Base-by-base conservation (phyloP, 2,797 vertebrate species). In the Odontamblyopus lacepedii region DNA sequence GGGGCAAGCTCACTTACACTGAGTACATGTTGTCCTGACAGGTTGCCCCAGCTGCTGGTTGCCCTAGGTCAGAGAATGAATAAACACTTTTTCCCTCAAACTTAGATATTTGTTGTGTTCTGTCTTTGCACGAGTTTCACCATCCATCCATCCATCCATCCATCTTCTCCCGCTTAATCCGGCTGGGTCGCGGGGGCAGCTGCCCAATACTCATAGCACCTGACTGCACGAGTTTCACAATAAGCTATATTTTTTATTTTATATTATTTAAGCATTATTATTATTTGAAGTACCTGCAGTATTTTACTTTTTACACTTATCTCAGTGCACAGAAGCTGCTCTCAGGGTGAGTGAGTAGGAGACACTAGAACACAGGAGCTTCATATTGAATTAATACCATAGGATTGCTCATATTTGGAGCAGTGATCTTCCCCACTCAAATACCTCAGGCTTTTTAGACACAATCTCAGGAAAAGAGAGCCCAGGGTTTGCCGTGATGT, bases 301-400 rank as follows among this genome's bases (percentile, higher is more conserved):
- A 71, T 74, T 78, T 70, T 74, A 67, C 59, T 74, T 59, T 0
- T 78, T 18, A 35, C 44, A 15, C 80, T 82, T 75, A 75, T 72
- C 63, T 78, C 23, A 73, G 30, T 57, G 72, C 6, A 60, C 59
- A 78, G 73, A 27, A 74, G 75, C 82, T 70, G 64, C 77, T 78
- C 74, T 69, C 67, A 69, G 81, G 76, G 63, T 67, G 81, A 77
- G 63, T 41, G 82, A 79, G 87, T 83, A 77, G 80, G 85, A 76
- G 87, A 77, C 51, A 75, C 81, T 73, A 77, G 62, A 80, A 81
- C 74, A 48, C 13, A 44, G 71, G 62, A 80, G 79, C 83, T 85
- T 67, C 74, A 85, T 74, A 82, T 84, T 82, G 87, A 85, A 85
- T 87, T 88, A 87, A 83, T 79, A 73, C 66, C 72, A 81, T 84